phyloP scores from a whole-genome alignment of 2,888 invertebrate species.

The Cosmia pyralina region DNA sequence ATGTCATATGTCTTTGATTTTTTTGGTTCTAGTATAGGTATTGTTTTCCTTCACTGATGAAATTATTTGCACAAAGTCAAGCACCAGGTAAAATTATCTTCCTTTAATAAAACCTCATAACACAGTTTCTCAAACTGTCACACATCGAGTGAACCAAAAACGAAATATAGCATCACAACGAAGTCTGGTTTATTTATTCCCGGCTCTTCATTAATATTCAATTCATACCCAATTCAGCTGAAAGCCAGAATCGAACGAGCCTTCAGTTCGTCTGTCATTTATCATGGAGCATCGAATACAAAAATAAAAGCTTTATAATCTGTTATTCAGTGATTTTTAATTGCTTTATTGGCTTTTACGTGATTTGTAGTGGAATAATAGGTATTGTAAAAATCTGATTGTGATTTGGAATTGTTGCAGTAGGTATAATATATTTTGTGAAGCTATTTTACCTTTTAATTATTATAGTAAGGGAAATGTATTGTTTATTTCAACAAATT shows the following conservation, averaged over 20 bases:
- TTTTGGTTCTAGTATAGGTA: not conserved
- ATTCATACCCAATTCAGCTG: conserved; percentile 19
- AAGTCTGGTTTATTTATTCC: conserved; percentile 22
- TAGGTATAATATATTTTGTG: too few species aligned
- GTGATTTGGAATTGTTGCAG: too few species aligned
- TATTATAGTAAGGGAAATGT: too few species aligned
- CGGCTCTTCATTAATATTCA: conserved; percentile 32
- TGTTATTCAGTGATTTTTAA: not conserved
- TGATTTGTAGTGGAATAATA: too few species aligned
- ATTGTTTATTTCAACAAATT: too few species aligned
- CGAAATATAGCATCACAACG: not conserved
- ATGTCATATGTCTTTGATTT: not conserved
- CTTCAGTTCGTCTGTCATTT: conserved; percentile 18
- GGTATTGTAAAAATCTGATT: too few species aligned
- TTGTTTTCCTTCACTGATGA: not conserved
- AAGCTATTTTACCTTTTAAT: too few species aligned
- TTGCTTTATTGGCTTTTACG: not conserved
- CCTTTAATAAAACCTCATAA: not conserved
- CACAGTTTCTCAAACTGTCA: not conserved
- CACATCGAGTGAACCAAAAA: conserved; percentile 1
- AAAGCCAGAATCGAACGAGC: conserved; percentile 17
- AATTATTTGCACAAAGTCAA: not conserved
- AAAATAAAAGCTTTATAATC: conserved; percentile 4
- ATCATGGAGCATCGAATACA: conserved; percentile 6
- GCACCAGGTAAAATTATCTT: not conserved